Evolutionary conservation across 2,113 vertebrate species (phyloP).

Genomic region (Takifugu flavidus): DNA sequence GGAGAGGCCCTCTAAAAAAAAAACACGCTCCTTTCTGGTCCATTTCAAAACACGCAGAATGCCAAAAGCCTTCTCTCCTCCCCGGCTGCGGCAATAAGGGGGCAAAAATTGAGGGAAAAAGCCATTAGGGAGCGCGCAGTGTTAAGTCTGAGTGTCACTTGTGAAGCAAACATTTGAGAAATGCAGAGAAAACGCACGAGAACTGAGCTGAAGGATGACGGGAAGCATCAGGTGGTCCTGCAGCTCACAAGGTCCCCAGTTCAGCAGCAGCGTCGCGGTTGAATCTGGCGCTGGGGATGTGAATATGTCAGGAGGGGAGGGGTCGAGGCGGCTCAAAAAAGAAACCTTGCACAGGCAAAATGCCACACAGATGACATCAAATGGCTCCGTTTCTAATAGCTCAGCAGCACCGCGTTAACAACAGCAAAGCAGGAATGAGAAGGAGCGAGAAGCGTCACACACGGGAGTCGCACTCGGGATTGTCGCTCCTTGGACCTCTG

Average conservation of each 20-base stretch:
- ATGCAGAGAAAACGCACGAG: not conserved
- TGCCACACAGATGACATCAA: no score
- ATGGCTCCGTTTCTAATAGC: no score
- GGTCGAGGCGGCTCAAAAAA: not conserved
- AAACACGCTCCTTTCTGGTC: slow-evolving; percentile 26
- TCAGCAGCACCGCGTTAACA: no score
- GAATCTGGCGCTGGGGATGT: not conserved
- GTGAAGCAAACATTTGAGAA: not conserved
- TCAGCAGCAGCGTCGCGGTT: not conserved
- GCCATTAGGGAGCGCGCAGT: slow-evolving; percentile 3
- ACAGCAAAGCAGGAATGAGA: no score
- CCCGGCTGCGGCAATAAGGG: not conserved
- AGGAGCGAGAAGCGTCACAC: no score
- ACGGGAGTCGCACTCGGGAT: no score
- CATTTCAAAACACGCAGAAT: slow-evolving; percentile 12
- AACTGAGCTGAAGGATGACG: not conserved
- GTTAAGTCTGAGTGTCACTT: not conserved
- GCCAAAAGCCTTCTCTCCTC: slow-evolving; percentile 12
- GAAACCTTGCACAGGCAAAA: no score
- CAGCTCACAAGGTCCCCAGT: not conserved
- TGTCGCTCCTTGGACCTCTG: slow-evolving; percentile 13
- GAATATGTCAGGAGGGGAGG: not conserved
- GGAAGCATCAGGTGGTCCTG: no score
- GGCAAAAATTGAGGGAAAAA: not conserved
- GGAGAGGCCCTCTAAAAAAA: slow-evolving; percentile 41